These are phyloP conservation scores for Stenotaenia linearis DNA, from an alignment of 2,888 invertebrate genomes.

Conservation along the genomic window DNA sequence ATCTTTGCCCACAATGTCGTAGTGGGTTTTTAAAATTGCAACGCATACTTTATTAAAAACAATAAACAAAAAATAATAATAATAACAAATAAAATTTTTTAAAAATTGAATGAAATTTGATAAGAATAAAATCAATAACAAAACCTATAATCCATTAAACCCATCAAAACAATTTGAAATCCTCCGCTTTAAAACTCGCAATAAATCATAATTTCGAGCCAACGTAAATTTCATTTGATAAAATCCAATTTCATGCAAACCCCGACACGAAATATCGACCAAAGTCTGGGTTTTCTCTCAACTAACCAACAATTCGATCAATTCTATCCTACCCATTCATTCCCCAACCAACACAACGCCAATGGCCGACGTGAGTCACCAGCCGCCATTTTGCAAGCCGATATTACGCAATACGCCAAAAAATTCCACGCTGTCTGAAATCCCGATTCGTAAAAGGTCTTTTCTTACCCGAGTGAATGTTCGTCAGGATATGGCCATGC, in stretches of 20 bases:
- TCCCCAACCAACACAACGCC: background rate
- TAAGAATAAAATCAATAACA: background rate
- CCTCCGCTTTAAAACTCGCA: background rate
- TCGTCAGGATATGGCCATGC: background rate
- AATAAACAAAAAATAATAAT: background rate
- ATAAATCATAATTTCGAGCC: background rate
- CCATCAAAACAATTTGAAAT: background rate
- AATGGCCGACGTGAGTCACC: slow-evolving; percentile 1
- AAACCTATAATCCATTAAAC: background rate
- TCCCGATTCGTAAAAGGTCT: background rate
- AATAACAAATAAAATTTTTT: background rate
- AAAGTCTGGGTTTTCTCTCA: background rate
- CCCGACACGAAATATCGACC: background rate
- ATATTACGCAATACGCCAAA: background rate
- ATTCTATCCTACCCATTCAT: background rate
- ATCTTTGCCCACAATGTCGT: background rate
- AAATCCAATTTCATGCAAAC: background rate
- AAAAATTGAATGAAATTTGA: background rate
- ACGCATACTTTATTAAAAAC: background rate
- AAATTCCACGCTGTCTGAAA: background rate
- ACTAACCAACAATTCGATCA: background rate
- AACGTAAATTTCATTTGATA: background rate
- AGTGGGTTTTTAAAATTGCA: background rate
- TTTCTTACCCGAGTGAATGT: background rate
- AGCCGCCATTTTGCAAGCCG: background rate